Conservation (phyloP, 2,113 vertebrate species). For the Lates calcarifer region DNA sequence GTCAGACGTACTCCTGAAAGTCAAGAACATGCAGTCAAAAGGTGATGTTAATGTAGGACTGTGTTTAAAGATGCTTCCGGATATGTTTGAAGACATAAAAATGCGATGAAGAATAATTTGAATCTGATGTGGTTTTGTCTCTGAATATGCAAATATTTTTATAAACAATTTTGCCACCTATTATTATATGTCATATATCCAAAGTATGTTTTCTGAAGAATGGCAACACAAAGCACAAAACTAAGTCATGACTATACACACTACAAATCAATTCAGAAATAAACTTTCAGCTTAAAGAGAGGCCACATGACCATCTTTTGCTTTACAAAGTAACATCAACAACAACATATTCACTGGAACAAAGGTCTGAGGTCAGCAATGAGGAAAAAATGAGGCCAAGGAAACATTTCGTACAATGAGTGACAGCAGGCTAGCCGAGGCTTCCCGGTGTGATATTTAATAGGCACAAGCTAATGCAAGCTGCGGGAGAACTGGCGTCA, state of each 20-base stretch:
- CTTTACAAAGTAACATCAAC: neutral
- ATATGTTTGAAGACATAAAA: neutral
- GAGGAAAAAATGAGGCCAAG: neutral
- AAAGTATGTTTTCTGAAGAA: neutral
- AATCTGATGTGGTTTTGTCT: neutral
- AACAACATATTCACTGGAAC: neutral
- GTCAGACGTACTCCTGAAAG: conserved; percentile 8
- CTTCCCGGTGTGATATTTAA: conserved; percentile 41
- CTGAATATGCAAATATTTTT: neutral
- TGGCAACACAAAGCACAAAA: neutral
- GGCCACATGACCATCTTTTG: neutral
- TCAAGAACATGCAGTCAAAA: neutral
- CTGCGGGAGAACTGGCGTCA: conserved; percentile 52
- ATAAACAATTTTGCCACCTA: no score
- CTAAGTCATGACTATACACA: neutral
- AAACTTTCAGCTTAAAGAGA: neutral
- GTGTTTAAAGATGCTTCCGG: neutral
- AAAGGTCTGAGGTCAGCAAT: neutral
- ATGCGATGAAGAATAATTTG: neutral
- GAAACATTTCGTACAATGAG: neutral
- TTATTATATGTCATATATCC: neutral
- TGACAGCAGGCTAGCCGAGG: neutral
- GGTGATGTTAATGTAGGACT: no score
- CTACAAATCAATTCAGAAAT: neutral
- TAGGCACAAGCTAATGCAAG: conserved; percentile 36